Base-by-base conservation (phyloP, 2,888 invertebrate genomes). In the Suillia variegata region DNA sequence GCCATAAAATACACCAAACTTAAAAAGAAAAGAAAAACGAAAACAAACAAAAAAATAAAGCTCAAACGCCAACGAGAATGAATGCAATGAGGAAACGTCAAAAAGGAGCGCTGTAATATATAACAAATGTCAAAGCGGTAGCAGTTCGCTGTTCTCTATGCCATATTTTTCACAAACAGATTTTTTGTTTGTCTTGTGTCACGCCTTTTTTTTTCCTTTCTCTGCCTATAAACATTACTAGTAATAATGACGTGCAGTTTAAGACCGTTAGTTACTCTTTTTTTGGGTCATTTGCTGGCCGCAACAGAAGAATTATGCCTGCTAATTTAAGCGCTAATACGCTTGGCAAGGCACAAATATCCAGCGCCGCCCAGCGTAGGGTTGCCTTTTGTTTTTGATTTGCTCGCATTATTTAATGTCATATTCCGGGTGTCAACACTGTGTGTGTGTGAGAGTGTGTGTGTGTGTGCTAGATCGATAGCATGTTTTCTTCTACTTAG, bases 261-360 rank as follows among this genome's bases (percentile, higher is more conserved):
- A 10, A 10, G 15, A 49, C 22, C 13, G 12, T 21, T 49, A 22
- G 20, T 12, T 21, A 49, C 3, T 31, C 17, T 13, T 26, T 26
- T 33, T 17, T 51, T 10, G 17, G 51, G 17, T 26, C 26, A 51
- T 15, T 22, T 22, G 8, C 31, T n/a, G 15, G 38, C 15, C 2
- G 24, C 22, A 6, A 24, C 10, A 50, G 12, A 50, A 26, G 22
- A 26, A 33, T n/a, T 17, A 51, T 31, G 51, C 3, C 18, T 38
- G 34, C 53, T 53, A 53, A 53, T 53, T 53, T 53, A 53, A 53
- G 53, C 53, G 53, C 22, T 53, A 53, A 53, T 53, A 53, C 34
- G 34, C 53, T 34, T 34, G 21, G 34, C 12, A 34, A 33, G 31
- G 33, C 53, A 53, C 3, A n/a, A 13, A 26, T 26, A 26, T 26